Conservation (phyloP, 2,888 invertebrate genomes). For the Limenitis camilla region DNA sequence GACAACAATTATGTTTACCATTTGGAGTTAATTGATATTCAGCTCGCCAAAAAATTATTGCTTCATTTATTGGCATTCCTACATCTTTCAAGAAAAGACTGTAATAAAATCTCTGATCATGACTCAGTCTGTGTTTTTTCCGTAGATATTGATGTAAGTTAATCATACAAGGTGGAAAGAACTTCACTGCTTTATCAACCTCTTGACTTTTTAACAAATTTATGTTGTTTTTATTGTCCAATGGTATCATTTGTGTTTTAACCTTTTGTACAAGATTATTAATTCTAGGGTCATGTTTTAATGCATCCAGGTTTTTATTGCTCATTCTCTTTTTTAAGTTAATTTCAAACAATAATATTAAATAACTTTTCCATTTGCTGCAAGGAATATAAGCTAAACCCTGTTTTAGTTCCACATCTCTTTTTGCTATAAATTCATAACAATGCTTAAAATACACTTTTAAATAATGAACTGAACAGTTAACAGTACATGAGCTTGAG, state of each 20-base stretch:
- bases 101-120: constrained; percentile 77
- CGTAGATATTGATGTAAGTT: constrained; percentile 73
- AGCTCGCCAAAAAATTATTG: constrained; percentile 77
- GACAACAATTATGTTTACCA: constrained; percentile 69
- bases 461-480: constrained; percentile 44
- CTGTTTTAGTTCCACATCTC: constrained; percentile 65
- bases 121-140: constrained; percentile 76
- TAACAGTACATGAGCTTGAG: constrained; percentile 30
- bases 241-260: constrained; percentile 24
- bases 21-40: constrained; percentile 75
- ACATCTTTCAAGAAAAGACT: constrained; percentile 82
- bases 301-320: constrained; percentile 35
- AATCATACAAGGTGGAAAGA: constrained; percentile 80
- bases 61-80: constrained; percentile 78
- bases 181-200: constrained; percentile 51
- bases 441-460: constrained; percentile 73
- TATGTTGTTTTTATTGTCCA: constrained; percentile 23
- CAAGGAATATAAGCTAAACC: constrained; percentile 73
- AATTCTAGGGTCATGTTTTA: constrained; percentile 54
- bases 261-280: constrained; percentile 44
- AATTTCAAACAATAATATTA: constrained; percentile 60
- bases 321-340: constrained; percentile 51
- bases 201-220: constrained; percentile 43
- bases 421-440: constrained; percentile 64
- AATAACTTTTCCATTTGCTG: constrained; percentile 69